A percentile compares a stretch with the other conserved stretches of the same genome.
phyloP scores from a whole-genome alignment of 1,140 invertebrate species.

The Meloidogyne hapla region DNA sequence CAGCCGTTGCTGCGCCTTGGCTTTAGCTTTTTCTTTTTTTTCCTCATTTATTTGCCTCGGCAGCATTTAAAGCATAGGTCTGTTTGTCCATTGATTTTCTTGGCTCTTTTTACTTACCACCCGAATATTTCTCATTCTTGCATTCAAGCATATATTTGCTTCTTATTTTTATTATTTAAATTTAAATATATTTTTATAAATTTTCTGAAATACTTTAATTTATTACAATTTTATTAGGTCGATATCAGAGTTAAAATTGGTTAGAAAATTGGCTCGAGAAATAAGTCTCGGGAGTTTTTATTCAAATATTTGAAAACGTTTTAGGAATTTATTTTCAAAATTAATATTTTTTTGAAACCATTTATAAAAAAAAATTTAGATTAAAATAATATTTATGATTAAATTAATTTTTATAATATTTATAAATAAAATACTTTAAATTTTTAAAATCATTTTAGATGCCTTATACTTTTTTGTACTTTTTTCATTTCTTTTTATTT shows the following conservation, averaged over 20 bases:
- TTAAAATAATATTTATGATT: background rate
- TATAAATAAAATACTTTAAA: background rate
- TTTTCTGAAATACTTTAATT: too few species aligned
- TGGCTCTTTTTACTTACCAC: background rate
- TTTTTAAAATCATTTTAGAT: background rate
- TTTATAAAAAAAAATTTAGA: too few species aligned
- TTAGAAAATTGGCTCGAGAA: too few species aligned
- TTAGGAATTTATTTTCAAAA: too few species aligned
- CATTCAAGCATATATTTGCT: background rate
- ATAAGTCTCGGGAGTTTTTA: too few species aligned
- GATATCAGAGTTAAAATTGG: too few species aligned
- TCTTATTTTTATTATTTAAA: too few species aligned
- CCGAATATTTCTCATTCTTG: background rate
- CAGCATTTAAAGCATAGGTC: background rate
- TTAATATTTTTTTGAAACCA: too few species aligned
- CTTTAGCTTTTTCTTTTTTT: slow-evolving; percentile 1
- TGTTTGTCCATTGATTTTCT: slow-evolving; percentile 1
- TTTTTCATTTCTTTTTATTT: too few species aligned
- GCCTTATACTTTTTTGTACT: background rate
- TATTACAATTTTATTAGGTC: too few species aligned
- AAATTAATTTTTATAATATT: background rate
- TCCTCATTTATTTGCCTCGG: slow-evolving; percentile 1
- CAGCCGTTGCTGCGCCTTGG: background rate
- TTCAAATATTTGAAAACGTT: too few species aligned
- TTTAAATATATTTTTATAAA: too few species aligned